Evolutionary conservation across 2,888 invertebrate species (phyloP).

Genomic region (Rhaphigaster nebulosa): DNA sequence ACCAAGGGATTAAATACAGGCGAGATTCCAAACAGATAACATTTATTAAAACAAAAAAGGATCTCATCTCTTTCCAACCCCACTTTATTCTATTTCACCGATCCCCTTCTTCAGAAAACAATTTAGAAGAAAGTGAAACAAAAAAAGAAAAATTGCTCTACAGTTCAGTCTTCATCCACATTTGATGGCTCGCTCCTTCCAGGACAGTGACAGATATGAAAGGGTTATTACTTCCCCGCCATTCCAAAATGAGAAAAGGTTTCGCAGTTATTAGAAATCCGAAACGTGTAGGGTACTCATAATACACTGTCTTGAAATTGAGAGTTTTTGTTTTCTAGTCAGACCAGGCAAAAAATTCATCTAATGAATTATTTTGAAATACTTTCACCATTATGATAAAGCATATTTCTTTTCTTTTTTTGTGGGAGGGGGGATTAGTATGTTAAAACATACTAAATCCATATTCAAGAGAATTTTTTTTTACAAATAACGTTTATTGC

Average conservation of each 20-base stretch:
- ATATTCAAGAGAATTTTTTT: no score
- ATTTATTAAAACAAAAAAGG: neutral
- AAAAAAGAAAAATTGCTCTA: neutral
- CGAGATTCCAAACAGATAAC: neutral
- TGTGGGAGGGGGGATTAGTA: no score
- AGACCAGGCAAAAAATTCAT: neutral
- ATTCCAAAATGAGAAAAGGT: slow-evolving; percentile 2
- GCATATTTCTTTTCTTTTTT: no score
- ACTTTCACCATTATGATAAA: no score
- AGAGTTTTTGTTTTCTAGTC: neutral
- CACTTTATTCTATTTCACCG: neutral
- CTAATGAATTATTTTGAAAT: neutral
- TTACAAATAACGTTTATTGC: no score
- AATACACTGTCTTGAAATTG: neutral
- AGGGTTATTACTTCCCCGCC: slow-evolving; percentile 5
- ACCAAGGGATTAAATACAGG: neutral
- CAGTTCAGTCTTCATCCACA: neutral
- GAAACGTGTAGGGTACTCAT: neutral
- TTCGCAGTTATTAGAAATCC: neutral
- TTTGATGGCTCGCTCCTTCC: neutral
- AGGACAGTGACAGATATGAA: slow-evolving; percentile 5
- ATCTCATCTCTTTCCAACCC: neutral
- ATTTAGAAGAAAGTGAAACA: neutral
- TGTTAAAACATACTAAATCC: no score
- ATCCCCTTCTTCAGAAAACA: slow-evolving; percentile 12